Evolutionary conservation across 2,113 vertebrate genomes (phyloP).

Genomic region (Caracal caracal): DNA sequence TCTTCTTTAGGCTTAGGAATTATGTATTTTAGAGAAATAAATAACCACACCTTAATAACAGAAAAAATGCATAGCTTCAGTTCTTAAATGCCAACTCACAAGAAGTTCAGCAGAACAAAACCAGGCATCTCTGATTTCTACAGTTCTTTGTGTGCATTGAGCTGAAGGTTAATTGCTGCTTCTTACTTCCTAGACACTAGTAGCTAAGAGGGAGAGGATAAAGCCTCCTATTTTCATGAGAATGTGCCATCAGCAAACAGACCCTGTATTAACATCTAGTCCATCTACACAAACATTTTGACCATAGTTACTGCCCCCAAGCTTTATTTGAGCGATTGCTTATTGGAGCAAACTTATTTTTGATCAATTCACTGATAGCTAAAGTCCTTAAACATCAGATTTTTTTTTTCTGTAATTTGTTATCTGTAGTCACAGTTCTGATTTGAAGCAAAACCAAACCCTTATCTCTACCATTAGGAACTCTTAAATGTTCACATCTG

Average conservation of each 20-base stretch:
- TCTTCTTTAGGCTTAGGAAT: neutral
- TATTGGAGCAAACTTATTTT: neutral
- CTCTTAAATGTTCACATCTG: neutral
- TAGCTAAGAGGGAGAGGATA: neutral
- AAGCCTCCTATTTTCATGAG: neutral
- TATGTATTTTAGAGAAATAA: neutral
- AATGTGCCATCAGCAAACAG: neutral
- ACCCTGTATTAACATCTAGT: neutral
- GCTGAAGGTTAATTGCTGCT: neutral
- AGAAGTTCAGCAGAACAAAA: too few species aligned
- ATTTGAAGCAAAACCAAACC: neutral
- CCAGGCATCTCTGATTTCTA: accelerated
- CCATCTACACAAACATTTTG: neutral
- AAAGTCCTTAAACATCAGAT: neutral
- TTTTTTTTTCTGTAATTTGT: neutral
- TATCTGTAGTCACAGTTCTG: neutral
- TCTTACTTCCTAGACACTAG: neutral
- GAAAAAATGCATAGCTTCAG: neutral
- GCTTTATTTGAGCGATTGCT: neutral
- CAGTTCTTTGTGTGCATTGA: neutral
- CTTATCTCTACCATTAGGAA: neutral
- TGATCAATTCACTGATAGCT: neutral
- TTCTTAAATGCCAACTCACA: neutral
- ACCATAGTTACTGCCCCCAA: neutral
- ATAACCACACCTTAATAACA: neutral